A percentile compares a stretch with the other conserved stretches of the same genome.
phyloP scores from a whole-genome alignment of 1,140 invertebrate species.

The Phortica variegata region DNA sequence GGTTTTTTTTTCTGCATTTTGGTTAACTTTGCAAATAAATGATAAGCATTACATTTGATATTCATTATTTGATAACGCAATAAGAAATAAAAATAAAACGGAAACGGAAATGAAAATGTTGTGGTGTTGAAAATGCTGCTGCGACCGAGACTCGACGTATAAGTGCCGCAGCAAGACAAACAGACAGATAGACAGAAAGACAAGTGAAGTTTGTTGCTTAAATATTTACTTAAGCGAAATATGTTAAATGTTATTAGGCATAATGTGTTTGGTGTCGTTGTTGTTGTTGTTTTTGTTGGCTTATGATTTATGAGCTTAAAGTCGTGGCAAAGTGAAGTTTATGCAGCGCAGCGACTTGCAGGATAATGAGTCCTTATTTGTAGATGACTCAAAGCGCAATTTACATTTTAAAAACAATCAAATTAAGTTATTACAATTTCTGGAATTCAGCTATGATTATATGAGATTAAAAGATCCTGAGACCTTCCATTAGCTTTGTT shows the following conservation, averaged over 20 bases:
- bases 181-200: not conserved
- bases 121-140: slow-evolving; percentile 24
- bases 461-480: too few relatives aligned
- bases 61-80: slow-evolving; percentile 57
- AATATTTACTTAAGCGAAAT: slow-evolving; percentile 51
- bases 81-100: slow-evolving; percentile 52
- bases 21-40: slow-evolving; percentile 51
- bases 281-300: slow-evolving; percentile 15
- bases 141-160: slow-evolving; percentile 2
- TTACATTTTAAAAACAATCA: too few relatives aligned
- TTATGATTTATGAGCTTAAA: slow-evolving; percentile 47
- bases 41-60: slow-evolving; percentile 58
- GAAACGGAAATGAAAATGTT: slow-evolving; percentile 45
- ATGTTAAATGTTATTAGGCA: slow-evolving; percentile 43
- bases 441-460: too few relatives aligned
- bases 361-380: slow-evolving; percentile 15
- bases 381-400: too few relatives aligned
- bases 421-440: too few relatives aligned
- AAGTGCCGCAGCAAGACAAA: too few relatives aligned
- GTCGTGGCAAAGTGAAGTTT: too few relatives aligned
- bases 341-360: too few relatives aligned
- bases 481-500: too few relatives aligned
- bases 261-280: not conserved
- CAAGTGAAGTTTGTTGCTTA: slow-evolving; percentile 38
- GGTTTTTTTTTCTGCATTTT: slow-evolving; percentile 20